phyloP scores from a whole-genome alignment of 2,888 invertebrate species.

The Agriotes lineatus region DNA sequence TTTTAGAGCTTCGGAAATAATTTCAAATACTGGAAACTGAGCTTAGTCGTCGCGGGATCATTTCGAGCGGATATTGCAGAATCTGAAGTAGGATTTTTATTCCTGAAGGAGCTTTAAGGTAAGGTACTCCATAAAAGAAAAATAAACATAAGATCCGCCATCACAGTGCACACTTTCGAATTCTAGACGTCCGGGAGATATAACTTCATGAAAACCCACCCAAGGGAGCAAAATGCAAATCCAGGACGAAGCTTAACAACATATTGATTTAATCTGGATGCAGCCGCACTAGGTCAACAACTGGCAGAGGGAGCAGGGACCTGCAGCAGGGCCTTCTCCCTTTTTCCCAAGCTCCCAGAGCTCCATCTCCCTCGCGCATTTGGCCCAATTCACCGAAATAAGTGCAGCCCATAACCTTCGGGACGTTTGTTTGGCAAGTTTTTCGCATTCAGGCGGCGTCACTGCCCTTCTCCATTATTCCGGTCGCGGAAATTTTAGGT shows the following conservation, averaged over 20 bases:
- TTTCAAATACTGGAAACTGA: constrained; percentile 29
- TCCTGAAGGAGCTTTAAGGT: constrained; percentile 22
- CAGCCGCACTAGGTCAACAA: constrained; percentile 49
- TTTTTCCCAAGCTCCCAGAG: constrained; percentile 3
- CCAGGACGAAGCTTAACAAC: constrained; percentile 35
- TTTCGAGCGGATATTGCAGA: constrained; percentile 33
- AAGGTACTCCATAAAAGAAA: constrained; percentile 28
- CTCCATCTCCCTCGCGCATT: constrained; percentile 20
- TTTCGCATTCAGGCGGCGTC: constrained; percentile 19
- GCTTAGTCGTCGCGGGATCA: constrained; percentile 19
- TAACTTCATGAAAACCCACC: constrained; percentile 17
- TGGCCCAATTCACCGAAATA: constrained; percentile 30
- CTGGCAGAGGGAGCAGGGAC: constrained; percentile 42
- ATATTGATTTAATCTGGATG: constrained; percentile 48
- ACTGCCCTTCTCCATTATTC: constrained; percentile 10
- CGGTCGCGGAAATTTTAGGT: constrained; percentile 16
- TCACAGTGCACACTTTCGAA: constrained; percentile 14
- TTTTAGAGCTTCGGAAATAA: constrained; percentile 16
- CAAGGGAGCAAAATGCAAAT: constrained; percentile 29
- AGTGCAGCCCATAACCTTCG: constrained; percentile 24
- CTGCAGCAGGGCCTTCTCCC: constrained; percentile 29
- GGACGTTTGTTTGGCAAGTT: constrained; percentile 32
- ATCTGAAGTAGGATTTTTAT: constrained; percentile 29
- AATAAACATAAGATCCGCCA: constrained; percentile 24
- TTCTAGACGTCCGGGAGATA: constrained; percentile 5